These are phyloP conservation scores for Hylaea fasciaria DNA, from an alignment of 2,888 invertebrate genomes.

Conservation along the genomic window DNA sequence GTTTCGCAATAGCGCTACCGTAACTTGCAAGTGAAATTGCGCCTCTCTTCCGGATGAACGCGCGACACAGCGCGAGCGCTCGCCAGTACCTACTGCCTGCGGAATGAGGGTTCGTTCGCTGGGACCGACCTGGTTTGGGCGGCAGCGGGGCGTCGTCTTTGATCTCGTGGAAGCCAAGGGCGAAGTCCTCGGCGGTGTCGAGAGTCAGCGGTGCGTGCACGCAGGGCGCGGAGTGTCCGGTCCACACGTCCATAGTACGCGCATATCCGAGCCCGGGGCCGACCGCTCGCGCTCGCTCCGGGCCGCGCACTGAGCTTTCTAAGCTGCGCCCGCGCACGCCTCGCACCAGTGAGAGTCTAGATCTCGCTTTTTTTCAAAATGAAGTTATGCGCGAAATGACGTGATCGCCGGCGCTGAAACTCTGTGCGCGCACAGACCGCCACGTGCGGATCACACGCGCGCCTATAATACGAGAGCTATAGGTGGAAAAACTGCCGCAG, in stretches of 20 bases:
- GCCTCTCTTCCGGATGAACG: slow-evolving; percentile 25
- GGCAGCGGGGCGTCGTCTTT: slow-evolving; percentile 77
- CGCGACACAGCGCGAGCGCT: slow-evolving; percentile 10
- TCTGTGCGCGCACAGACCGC: background rate
- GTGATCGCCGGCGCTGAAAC: slow-evolving; percentile 21
- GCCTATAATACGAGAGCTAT: too few relatives aligned
- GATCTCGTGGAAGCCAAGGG: slow-evolving; percentile 91
- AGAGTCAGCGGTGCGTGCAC: slow-evolving; percentile 85
- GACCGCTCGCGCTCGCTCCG: slow-evolving; percentile 74
- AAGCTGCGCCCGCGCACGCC: slow-evolving; percentile 41
- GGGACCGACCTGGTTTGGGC: slow-evolving; percentile 64
- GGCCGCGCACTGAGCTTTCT: slow-evolving; percentile 73
- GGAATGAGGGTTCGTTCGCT: slow-evolving; percentile 2
- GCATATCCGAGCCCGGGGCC: slow-evolving; percentile 73
- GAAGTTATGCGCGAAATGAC: slow-evolving; percentile 19
- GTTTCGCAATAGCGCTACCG: slow-evolving; percentile 14
- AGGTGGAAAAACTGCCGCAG: too few relatives aligned
- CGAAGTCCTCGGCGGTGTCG: slow-evolving; percentile 91
- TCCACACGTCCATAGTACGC: slow-evolving; percentile 89
- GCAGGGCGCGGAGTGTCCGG: slow-evolving; percentile 87
- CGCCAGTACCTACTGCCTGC: slow-evolving; percentile 6
- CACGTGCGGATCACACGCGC: too few relatives aligned
- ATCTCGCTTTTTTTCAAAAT: slow-evolving; percentile 25
- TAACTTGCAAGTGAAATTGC: slow-evolving; percentile 31
- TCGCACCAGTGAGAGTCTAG: slow-evolving; percentile 21